Percentiles rank a stretch among this genome's conserved stretches.
phyloP scores from a whole-genome alignment of 2,113 vertebrate genomes.

The Sinosuthora webbiana region DNA sequence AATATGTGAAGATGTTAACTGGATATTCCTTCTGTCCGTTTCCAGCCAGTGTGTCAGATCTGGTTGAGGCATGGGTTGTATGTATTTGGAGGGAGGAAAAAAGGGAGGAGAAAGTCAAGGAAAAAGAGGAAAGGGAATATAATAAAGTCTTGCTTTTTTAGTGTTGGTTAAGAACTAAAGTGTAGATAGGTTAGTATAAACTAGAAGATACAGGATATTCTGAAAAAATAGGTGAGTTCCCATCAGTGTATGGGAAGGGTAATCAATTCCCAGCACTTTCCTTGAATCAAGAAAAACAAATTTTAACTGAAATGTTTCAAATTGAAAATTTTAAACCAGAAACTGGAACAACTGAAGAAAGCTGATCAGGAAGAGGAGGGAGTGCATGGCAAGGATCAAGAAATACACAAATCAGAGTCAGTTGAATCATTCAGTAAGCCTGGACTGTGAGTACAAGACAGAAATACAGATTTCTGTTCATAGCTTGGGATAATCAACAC shows the following conservation, averaged over 20 bases:
- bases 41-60: neutral
- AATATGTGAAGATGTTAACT: neutral
- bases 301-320: neutral
- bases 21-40: neutral
- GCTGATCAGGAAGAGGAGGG: neutral
- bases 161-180: neutral
- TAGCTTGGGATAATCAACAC: neutral
- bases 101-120: neutral
- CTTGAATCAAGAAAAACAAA: neutral
- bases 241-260: neutral
- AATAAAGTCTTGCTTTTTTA: neutral
- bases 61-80: neutral
- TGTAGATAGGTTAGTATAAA: neutral
- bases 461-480: neutral
- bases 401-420: neutral
- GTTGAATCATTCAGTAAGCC: neutral
- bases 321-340: neutral
- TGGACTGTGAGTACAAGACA: neutral
- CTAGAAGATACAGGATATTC: neutral
- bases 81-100: neutral
- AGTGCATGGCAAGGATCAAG: neutral
- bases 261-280: neutral
- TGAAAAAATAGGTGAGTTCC: neutral
- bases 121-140: neutral
- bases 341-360: neutral